Evolutionary conservation across 2,888 invertebrate genomes (phyloP), one percentile per base, ranked within the genome.

Genomic region (Epistrophella euchroma): DNA sequence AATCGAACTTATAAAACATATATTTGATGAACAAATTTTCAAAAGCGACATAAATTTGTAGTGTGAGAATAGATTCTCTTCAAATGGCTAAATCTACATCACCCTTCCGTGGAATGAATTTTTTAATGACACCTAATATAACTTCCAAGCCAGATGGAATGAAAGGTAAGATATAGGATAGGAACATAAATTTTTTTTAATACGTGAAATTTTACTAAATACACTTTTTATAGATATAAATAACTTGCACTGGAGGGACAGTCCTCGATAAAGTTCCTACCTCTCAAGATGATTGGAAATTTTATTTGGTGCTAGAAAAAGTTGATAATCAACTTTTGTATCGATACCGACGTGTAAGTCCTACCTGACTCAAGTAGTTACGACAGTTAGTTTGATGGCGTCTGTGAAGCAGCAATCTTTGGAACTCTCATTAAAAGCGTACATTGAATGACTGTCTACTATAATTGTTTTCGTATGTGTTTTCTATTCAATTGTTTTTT

Each of bases 1-100:
- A 92, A 93, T 90, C 92, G 95, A 4, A 94, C 95, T 0, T 94
- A 93, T 89, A 95, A 95, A 68, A 45, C 89, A 89, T 75, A 43
- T 88, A 10, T 66, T 88, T 22, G 72, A 84, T 2, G 88, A 89
- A 75, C 19, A 1, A 72, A 68, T 15, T 88, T 89, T 71, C 90
- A 91, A 74, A 88, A 87, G 11, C 87, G 89, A n/a, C 89, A 89
- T 72, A 89, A 90, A 58, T 91, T 90, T 74, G 81, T 76, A 2
- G 82, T 90, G 37, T 66, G 62, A 5, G 88, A n/a, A n/a, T n/a
- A n/a, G n/a, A 89, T 35, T 88, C 90, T 2, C 45, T 90, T 17
- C 68, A 89, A 45, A 15, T 79, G 56, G 90, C 90, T 10, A 84
- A 76, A 35, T 81, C 84, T 11, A 73, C 75, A 25, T 85, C 88